Evolutionary conservation across 1,140 invertebrate genomes (phyloP).

Genomic region (Drosophila tristis): DNA sequence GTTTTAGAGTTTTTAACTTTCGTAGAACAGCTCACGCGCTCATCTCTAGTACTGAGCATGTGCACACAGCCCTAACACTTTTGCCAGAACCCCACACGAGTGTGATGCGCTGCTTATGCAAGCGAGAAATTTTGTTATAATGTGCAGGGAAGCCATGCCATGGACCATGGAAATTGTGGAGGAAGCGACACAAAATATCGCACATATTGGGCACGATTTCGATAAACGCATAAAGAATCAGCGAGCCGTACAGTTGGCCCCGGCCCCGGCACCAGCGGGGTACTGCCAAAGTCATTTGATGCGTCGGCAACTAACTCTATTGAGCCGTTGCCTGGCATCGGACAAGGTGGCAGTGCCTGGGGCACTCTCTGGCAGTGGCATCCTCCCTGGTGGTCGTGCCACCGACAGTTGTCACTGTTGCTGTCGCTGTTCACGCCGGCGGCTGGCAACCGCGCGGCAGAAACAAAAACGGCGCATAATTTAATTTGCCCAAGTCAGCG

Average conservation of each 20-base stretch:
- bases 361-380: constrained; percentile 38
- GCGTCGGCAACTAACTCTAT: constrained; percentile 75
- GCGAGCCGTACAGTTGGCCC: constrained; percentile 51
- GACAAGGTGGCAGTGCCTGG: neutral
- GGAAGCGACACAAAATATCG: constrained; percentile 39
- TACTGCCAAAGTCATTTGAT: constrained; percentile 66
- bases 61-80: neutral
- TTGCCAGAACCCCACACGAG: constrained; percentile 17
- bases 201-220: constrained; percentile 63
- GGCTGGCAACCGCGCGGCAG: constrained; percentile 33
- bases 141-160: constrained; percentile 52
- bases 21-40: too few relatives aligned
- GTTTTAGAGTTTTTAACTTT: too few relatives aligned
- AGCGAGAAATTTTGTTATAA: constrained; percentile 81
- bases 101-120: constrained; percentile 73
- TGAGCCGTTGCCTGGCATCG: constrained; percentile 71
- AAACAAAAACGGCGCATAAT: constrained; percentile 68
- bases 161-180: constrained; percentile 36
- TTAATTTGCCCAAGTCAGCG: constrained; percentile 53
- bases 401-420: constrained; percentile 19
- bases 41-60: neutral
- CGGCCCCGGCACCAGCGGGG: constrained; percentile 8
- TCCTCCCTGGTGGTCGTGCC: constrained; percentile 5
- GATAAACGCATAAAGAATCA: constrained; percentile 77
- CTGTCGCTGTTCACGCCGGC: constrained; percentile 48